Evolutionary conservation across 2,113 vertebrate species (phyloP).

Genomic region (Pipa parva): DNA sequence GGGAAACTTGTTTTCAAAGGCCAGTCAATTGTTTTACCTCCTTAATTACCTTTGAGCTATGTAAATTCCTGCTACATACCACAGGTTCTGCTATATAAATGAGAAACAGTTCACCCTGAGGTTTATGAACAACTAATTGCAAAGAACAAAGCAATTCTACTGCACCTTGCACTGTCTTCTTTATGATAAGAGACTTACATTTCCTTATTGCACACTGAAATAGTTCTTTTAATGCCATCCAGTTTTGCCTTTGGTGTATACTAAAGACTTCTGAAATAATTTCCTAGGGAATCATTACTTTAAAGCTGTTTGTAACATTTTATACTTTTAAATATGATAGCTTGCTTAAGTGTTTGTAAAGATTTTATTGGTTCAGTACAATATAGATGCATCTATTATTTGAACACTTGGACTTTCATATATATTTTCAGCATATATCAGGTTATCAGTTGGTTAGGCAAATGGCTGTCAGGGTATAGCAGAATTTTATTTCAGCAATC

Average conservation of each 20-base stretch:
- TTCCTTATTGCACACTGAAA: slow-evolving; percentile 16
- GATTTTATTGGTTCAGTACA: too few species aligned
- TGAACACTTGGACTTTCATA: too few species aligned
- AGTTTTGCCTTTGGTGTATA: background rate
- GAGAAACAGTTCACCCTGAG: background rate
- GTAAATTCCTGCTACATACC: slow-evolving; percentile 1
- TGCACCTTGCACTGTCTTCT: slow-evolving; percentile 27
- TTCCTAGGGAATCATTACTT: too few species aligned
- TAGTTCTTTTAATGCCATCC: background rate
- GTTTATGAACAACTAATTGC: slow-evolving; percentile 8
- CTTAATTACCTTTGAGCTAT: background rate
- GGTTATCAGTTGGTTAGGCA: too few species aligned
- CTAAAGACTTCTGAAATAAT: too few species aligned
- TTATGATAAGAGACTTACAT: background rate
- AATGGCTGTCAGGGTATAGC: too few species aligned
- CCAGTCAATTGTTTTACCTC: background rate
- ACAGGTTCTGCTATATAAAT: background rate
- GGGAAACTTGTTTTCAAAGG: background rate
- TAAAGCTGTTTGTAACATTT: background rate
- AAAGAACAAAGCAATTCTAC: slow-evolving; percentile 6
- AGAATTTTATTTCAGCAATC: background rate
- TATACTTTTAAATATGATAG: background rate
- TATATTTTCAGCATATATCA: too few species aligned
- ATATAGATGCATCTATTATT: too few species aligned
- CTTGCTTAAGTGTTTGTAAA: too few species aligned